Evolutionary conservation across 2,888 invertebrate species (phyloP), one percentile per base, ranked within the genome.

Genomic region (Prostheceraeus crozeri): DNA sequence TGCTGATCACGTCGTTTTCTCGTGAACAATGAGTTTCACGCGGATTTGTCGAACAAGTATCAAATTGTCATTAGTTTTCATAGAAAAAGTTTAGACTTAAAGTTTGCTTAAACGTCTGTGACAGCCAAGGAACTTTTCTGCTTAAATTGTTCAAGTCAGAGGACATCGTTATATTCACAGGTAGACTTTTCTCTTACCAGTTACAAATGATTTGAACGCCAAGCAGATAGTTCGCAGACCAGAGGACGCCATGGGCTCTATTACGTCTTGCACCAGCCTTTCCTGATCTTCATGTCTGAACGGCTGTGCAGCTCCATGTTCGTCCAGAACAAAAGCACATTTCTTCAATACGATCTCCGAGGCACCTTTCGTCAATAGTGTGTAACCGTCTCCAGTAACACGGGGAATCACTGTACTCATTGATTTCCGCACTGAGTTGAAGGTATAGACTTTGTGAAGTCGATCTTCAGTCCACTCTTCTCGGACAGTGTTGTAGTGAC

Each of bases 311-410:
- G n/a, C n/a, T 33, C 16, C 23, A 14, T 27, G 48, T 25, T 19
- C 16, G 16, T 48, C 23, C 6, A 48, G 19, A 48, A 48, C 14
- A 25, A 48, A 23, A 3, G 67, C 84, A 80, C 74, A 93, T 91
- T 90, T 93, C 81, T 89, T 89, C 79, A 96, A 84, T 71, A 98
- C 88, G 74, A 98, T 96, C 81, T 98, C 98, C 63, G 94, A 93
- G 73, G 98, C 96, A 73, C 98, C 98, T 80, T 98, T 98, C 63
- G 89, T 88, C 78, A 87, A 94, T 57, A 98, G 83, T 69, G 94
- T 81, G 79, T 83, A 96, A 57, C 91, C 91, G 67, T 85, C 85
- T 1, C 67, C 66, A 70, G 84, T 83, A 73, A 85, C 81, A 19
- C 31, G 25, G 14, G 45, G 23, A 28, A 98, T 83, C 59, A 98